Percentiles rank a stretch among this genome's conserved stretches.
Conservation (phyloP, 2,113 vertebrate species). For the Merops nubicus region DNA sequence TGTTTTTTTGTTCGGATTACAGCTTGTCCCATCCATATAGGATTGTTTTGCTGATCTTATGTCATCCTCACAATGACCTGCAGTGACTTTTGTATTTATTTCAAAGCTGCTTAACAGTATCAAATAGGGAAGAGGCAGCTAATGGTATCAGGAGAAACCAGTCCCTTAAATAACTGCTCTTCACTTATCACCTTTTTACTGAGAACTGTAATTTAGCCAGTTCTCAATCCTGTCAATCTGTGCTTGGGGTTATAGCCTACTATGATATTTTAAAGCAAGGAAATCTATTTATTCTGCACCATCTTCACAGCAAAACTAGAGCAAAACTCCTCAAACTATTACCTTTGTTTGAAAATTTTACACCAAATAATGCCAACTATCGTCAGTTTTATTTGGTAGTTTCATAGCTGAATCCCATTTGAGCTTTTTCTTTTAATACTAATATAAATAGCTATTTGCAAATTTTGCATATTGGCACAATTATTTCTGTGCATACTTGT, state of each 20-base stretch:
- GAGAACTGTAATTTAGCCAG: not conserved
- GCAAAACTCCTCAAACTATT: not conserved
- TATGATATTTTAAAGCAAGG: not conserved
- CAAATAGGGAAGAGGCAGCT: not conserved
- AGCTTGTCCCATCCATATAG: not conserved
- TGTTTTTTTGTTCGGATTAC: not conserved
- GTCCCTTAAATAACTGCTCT: not conserved
- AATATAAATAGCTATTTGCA: not conserved
- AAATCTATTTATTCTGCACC: not conserved
- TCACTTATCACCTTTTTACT: not conserved
- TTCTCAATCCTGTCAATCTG: not conserved
- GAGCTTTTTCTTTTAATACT: not conserved
- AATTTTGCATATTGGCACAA: not conserved
- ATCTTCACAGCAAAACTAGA: not conserved
- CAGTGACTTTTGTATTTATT: not conserved
- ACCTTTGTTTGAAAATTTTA: not conserved
- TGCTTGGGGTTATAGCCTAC: not conserved
- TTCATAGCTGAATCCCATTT: not conserved
- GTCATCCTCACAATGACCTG: not conserved
- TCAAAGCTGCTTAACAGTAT: not conserved
- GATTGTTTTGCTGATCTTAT: not conserved
- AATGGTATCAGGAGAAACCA: not conserved
- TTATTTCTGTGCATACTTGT: not conserved
- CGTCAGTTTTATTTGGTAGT: not conserved
- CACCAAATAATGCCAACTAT: not conserved